Conservation (phyloP, 2,797 vertebrate genomes). For the Taeniopygia guttata region DNA sequence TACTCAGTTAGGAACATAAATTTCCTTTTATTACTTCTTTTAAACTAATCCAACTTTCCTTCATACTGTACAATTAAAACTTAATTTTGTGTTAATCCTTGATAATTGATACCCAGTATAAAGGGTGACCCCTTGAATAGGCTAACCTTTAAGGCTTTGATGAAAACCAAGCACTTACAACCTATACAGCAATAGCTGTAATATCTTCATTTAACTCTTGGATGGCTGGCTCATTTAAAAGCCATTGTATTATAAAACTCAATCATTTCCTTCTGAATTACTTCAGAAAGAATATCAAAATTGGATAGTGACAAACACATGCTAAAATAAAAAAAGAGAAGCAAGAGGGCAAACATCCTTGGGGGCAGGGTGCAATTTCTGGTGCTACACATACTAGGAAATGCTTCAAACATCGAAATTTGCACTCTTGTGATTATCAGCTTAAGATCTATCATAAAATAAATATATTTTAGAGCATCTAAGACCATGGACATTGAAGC, state of each 20-base stretch:
- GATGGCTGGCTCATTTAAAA: neutral
- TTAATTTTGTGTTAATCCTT: conserved; percentile 56
- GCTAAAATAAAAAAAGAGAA: neutral
- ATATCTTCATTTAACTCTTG: conserved; percentile 23
- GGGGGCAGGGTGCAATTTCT: no score
- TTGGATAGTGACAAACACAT: neutral
- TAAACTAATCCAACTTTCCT: conserved; percentile 58
- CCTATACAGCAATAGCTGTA: conserved; percentile 6
- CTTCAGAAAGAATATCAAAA: neutral
- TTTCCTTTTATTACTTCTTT: conserved; percentile 64
- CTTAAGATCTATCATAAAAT: neutral
- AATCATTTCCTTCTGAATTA: neutral
- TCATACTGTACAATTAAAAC: conserved; percentile 57
- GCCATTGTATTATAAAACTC: neutral
- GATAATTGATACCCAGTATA: conserved; percentile 40
- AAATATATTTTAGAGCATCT: neutral
- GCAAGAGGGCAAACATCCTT: neutral
- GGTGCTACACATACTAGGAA: neutral
- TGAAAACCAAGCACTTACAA: conserved; percentile 21
- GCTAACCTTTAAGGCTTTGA: conserved; percentile 50
- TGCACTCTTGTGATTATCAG: neutral
- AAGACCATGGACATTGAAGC: neutral
- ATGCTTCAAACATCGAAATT: neutral
- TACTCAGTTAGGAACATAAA: conserved; percentile 23
- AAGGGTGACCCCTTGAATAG: neutral